These are phyloP conservation scores for Perca schrenkii DNA, from an alignment of 2,113 vertebrate species.

Conservation along the genomic window DNA sequence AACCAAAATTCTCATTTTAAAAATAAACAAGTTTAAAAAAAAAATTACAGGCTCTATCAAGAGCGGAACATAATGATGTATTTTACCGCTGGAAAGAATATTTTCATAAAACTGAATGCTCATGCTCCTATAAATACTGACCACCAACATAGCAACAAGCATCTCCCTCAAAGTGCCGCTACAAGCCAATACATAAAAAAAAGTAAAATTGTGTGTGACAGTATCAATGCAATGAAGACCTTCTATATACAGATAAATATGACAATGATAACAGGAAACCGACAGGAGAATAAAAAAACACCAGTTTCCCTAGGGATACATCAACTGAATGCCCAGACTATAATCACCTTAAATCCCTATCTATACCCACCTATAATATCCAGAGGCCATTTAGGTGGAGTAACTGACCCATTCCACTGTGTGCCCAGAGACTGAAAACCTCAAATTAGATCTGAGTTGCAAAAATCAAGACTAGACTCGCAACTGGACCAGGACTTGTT, in stretches of 20 bases:
- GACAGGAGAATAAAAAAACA: neutral
- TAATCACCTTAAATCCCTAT: constrained; percentile 69
- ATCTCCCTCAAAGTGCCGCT: neutral
- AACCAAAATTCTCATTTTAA: neutral
- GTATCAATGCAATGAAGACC: too few species aligned
- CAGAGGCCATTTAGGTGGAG: constrained; percentile 14
- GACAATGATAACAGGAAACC: neutral
- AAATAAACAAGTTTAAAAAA: neutral
- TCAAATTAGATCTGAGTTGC: neutral
- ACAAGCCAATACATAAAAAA: too few species aligned
- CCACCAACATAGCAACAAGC: neutral
- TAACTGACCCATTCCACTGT: neutral
- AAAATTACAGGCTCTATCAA: neutral
- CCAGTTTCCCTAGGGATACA: constrained; percentile 19
- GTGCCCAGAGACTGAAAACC: neutral
- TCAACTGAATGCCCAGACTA: constrained; percentile 17
- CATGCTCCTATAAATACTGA: neutral
- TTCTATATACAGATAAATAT: neutral
- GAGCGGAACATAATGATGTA: neutral
- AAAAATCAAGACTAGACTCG: neutral
- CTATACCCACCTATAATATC: constrained; percentile 65
- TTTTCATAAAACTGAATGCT: too few species aligned
- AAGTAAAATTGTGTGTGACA: too few species aligned
- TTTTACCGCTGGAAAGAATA: too few species aligned
- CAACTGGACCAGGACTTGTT: neutral